phyloP scores from a whole-genome alignment of 1,140 invertebrate species.

The Hirudo medicinalis region DNA sequence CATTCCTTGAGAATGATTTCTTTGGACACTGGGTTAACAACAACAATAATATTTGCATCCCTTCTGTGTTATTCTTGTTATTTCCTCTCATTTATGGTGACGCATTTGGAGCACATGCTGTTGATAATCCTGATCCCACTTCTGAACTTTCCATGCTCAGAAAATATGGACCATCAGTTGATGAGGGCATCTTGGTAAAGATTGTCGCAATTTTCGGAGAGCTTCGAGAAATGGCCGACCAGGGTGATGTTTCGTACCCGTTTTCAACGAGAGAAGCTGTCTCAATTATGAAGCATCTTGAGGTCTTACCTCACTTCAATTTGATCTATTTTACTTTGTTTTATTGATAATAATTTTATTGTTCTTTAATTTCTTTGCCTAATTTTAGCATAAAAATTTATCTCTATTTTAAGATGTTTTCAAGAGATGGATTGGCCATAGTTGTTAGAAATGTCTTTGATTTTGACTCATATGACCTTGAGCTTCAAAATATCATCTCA shows the following conservation, averaged over 20 bases:
- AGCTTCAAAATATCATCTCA: slow-evolving; percentile 62
- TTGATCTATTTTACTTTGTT: not conserved
- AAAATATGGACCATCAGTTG: slow-evolving; percentile 76
- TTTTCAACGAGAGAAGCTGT: slow-evolving; percentile 92
- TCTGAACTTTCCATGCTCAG: slow-evolving; percentile 73
- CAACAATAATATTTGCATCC: too few relatives aligned
- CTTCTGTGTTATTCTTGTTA: not conserved
- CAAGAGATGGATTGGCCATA: slow-evolving; percentile 64
- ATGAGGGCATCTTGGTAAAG: slow-evolving; percentile 53
- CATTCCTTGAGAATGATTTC: slow-evolving; percentile 92
- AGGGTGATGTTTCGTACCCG: slow-evolving; percentile 78
- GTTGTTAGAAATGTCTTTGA: slow-evolving; percentile 89
- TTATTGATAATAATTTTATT: not conserved
- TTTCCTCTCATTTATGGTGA: slow-evolving; percentile 50
- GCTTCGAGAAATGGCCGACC: slow-evolving; percentile 70
- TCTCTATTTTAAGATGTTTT: slow-evolving; percentile 59
- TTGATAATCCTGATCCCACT: slow-evolving; percentile 77
- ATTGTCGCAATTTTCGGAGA: slow-evolving; percentile 74
- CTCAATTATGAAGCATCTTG: slow-evolving; percentile 49
- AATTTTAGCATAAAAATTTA: not conserved
- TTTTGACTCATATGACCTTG: slow-evolving; percentile 79
- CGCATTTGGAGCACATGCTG: slow-evolving; percentile 82
- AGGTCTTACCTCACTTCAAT: slow-evolving; percentile 31
- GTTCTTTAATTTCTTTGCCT: not conserved
- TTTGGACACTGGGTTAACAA: slow-evolving; percentile 67